Evolutionary conservation across 2,797 vertebrate genomes (phyloP).

Genomic region (Lacerta bilineata): DNA sequence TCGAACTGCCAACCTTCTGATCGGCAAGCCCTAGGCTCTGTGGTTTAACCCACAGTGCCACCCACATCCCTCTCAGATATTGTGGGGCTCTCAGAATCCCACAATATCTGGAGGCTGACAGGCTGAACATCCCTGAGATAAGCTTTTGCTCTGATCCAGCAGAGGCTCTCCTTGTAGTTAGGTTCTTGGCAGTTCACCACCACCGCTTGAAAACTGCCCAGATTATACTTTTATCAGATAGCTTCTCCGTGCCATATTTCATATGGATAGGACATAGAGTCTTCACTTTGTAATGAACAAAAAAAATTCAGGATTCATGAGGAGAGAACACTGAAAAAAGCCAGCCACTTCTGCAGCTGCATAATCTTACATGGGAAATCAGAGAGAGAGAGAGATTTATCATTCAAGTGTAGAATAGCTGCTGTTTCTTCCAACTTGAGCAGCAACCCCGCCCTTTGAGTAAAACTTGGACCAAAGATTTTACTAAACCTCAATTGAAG

Average conservation of each 20-base stretch:
- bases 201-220: neutral
- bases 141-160: too few relatives aligned
- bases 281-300: neutral
- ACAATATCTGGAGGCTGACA: too few relatives aligned
- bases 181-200: neutral
- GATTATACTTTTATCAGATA: neutral
- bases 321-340: neutral
- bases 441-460: neutral
- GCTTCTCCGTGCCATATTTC: neutral
- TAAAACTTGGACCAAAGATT: neutral
- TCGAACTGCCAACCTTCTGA: too few relatives aligned
- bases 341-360: neutral
- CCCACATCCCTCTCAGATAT: too few relatives aligned
- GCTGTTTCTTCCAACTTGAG: neutral
- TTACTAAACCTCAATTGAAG: neutral
- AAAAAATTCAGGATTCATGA: neutral
- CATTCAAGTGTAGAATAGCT: neutral
- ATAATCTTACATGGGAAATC: neutral
- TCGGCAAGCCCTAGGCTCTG: too few relatives aligned
- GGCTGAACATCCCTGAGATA: too few relatives aligned
- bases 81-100: too few relatives aligned
- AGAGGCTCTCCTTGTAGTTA: too few relatives aligned
- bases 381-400: neutral
- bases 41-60: too few relatives aligned
- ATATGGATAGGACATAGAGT: neutral